phyloP scores from a whole-genome alignment of 2,113 vertebrate genomes.

The Furnarius figulus region DNA sequence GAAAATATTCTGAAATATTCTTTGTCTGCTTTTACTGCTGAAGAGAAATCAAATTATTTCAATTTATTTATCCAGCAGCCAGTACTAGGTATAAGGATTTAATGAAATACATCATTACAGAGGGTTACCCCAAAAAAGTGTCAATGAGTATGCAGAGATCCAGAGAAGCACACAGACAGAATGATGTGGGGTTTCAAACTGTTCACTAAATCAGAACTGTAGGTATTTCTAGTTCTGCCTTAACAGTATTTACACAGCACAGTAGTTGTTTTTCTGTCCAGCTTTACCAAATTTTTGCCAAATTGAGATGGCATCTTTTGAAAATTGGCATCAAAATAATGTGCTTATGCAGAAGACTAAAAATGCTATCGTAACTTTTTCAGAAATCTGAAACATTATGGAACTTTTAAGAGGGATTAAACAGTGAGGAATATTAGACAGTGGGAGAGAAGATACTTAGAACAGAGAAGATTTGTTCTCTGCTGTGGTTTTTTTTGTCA shows the following conservation, averaged over 20 bases:
- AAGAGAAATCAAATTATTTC: neutral
- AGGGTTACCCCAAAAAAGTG: neutral
- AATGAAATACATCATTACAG: neutral
- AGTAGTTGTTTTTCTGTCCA: neutral
- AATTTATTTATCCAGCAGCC: neutral
- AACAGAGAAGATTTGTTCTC: neutral
- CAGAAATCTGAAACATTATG: neutral
- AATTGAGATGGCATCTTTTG: neutral
- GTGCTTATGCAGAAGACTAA: neutral
- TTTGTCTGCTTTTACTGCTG: neutral
- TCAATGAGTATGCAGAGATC: neutral
- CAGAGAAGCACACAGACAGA: neutral
- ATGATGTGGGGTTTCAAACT: neutral
- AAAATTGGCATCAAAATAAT: neutral
- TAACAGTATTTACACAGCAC: neutral
- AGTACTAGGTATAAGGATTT: neutral
- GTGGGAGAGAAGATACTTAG: neutral
- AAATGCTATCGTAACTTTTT: neutral
- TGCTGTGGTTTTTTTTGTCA: neutral
- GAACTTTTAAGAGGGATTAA: neutral
- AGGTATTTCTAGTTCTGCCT: neutral
- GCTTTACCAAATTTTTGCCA: neutral
- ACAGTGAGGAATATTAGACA: neutral
- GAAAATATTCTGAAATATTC: neutral
- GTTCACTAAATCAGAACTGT: neutral